A percentile compares a stretch with the other conserved stretches of the same genome.
Conservation (phyloP, 2,888 invertebrate genomes). For the Cremastobaeus sp. region DNA sequence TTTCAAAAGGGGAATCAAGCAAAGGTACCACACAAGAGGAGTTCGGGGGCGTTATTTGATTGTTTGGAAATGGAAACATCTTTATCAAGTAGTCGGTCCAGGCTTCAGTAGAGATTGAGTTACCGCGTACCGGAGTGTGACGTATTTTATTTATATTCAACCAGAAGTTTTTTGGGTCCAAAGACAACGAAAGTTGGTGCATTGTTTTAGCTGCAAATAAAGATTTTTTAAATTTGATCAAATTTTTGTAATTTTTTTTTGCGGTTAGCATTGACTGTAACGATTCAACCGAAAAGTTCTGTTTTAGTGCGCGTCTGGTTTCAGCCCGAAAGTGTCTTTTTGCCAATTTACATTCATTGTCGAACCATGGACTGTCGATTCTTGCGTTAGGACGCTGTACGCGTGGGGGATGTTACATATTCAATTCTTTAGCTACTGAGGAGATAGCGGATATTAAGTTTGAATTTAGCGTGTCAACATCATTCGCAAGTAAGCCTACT, state of each 20-base stretch:
- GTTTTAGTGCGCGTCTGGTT: background rate
- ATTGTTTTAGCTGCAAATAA: background rate
- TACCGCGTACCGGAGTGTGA: background rate
- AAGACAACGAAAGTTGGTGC: background rate
- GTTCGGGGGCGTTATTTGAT: background rate
- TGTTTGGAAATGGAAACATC: background rate
- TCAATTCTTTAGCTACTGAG: background rate
- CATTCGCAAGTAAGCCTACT: no score
- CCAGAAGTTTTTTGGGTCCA: background rate
- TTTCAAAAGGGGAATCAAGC: background rate
- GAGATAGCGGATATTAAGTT: no score
- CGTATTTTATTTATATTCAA: background rate
- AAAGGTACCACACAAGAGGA: background rate
- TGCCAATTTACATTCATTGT: background rate
- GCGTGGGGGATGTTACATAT: background rate
- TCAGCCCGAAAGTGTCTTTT: background rate
- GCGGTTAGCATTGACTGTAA: background rate
- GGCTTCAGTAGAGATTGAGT: background rate
- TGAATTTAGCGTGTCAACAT: no score
- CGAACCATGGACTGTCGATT: background rate
- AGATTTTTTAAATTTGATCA: background rate
- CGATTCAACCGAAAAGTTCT: background rate
- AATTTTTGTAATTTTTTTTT: background rate
- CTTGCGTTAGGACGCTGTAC: background rate
- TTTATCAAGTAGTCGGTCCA: background rate